A percentile compares a stretch with the other conserved stretches of the same genome.
These are phyloP conservation scores for Rhimphoctona megacephalus DNA, from an alignment of 2,888 invertebrate species.

Conservation along the genomic window DNA sequence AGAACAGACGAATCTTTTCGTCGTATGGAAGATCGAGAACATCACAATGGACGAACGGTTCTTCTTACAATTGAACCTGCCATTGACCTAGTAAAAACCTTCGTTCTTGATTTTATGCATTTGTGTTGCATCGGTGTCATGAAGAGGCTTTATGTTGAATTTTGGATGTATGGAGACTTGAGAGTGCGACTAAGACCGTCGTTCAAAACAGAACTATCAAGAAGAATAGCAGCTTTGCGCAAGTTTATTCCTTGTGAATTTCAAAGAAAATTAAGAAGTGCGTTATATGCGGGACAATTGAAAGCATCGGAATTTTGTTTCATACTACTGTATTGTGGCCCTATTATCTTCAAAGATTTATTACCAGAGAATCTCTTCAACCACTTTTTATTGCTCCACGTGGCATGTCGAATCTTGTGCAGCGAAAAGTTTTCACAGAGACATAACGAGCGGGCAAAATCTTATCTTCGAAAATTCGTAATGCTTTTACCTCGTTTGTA, in stretches of 20 bases:
- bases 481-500: conserved; percentile 21
- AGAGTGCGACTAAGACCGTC: neutral
- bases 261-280: conserved; percentile 66
- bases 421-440: neutral
- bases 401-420: conserved; percentile 55
- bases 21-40: conserved; percentile 52
- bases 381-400: conserved; percentile 72
- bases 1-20: conserved; percentile 62
- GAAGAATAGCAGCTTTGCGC: conserved; percentile 4
- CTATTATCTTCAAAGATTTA: conserved; percentile 68
- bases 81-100: conserved; percentile 45
- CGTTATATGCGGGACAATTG: conserved; percentile 59
- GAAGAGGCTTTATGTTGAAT: conserved; percentile 14
- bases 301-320: conserved; percentile 73
- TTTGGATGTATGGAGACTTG: conserved; percentile 29
- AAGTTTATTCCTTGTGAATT: conserved; percentile 71
- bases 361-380: conserved; percentile 62
- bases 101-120: conserved; percentile 66
- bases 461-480: conserved; percentile 44
- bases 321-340: conserved; percentile 72
- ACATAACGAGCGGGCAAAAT: conserved; percentile 31
- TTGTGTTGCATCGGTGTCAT: conserved; percentile 55
- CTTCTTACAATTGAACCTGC: conserved; percentile 42
- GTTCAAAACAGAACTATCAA: conserved; percentile 25
- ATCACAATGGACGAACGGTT: conserved; percentile 54